These are phyloP conservation scores for Xenentodon cancila DNA, from an alignment of 2,797 vertebrate genomes.

Conservation along the genomic window DNA sequence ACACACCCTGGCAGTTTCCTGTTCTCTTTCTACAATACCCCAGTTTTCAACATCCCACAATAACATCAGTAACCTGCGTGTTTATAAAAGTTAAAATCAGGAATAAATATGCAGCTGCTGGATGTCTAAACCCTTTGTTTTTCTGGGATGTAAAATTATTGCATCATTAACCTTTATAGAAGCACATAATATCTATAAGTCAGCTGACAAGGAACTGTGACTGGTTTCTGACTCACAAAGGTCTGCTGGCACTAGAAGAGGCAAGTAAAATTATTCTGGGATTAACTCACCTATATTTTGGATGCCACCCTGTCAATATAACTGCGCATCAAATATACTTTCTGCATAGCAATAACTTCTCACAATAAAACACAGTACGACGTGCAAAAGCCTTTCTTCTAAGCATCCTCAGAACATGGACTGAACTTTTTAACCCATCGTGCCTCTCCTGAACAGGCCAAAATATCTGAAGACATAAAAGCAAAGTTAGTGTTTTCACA, in stretches of 20 bases:
- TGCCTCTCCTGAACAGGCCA: constrained; percentile 14
- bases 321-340: neutral
- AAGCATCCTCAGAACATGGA: constrained; percentile 14
- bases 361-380: neutral
- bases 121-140: no score
- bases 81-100: neutral
- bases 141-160: no score
- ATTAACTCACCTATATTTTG: neutral
- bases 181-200: no score
- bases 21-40: constrained; percentile 40
- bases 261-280: no score
- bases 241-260: no score
- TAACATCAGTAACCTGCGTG: constrained; percentile 25
- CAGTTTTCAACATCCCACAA: constrained; percentile 20
- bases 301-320: no score
- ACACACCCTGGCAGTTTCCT: constrained; percentile 78
- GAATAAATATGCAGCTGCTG: neutral
- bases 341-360: constrained; percentile 1
- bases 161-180: no score
- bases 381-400: neutral
- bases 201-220: no score
- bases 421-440: constrained; percentile 32
- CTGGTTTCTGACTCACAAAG: no score
- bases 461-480: constrained; percentile 43
- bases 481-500: neutral